Percentiles rank a stretch among this genome's conserved stretches.
phyloP scores from a whole-genome alignment of 2,888 invertebrate species.

The Himalopsyche anomala region DNA sequence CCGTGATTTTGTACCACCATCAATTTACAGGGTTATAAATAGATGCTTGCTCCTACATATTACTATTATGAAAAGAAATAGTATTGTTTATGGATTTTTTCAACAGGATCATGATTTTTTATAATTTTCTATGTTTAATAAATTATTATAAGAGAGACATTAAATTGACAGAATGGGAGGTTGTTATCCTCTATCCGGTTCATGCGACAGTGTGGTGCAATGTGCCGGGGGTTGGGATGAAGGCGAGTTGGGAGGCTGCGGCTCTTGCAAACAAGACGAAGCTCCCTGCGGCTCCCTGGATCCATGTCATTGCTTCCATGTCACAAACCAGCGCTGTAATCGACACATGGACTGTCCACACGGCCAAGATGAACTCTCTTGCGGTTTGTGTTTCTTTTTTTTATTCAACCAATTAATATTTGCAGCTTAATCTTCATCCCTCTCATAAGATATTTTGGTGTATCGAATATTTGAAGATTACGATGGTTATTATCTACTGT shows the following conservation, averaged over 20 bases:
- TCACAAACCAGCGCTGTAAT: constrained; percentile 60
- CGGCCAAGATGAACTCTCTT: constrained; percentile 62
- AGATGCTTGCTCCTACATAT: too few relatives aligned
- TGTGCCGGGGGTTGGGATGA: constrained; percentile 63
- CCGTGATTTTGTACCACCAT: too few relatives aligned
- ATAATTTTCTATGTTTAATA: not conserved
- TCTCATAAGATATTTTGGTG: not conserved
- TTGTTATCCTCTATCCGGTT: constrained; percentile 59
- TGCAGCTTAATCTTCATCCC: too few relatives aligned
- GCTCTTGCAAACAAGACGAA: constrained; percentile 53
- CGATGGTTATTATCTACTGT: too few relatives aligned
- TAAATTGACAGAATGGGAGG: constrained; percentile 56
- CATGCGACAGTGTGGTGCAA: constrained; percentile 58
- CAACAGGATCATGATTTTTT: too few relatives aligned
- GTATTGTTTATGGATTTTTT: too few relatives aligned
- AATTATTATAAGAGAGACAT: too few relatives aligned
- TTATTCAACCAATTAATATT: too few relatives aligned
- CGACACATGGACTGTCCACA: constrained; percentile 64
- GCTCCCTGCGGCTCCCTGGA: constrained; percentile 60
- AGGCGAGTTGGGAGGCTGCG: constrained; percentile 57
- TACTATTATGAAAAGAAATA: too few relatives aligned
- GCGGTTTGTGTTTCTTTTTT: constrained; percentile 49
- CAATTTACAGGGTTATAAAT: too few relatives aligned
- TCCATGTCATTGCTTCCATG: constrained; percentile 59
- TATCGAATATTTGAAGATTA: too few relatives aligned